Evolutionary conservation across 2,113 vertebrate genomes (phyloP), one percentile per base, ranked within the genome.

Genomic region (Menidia beryllina): DNA sequence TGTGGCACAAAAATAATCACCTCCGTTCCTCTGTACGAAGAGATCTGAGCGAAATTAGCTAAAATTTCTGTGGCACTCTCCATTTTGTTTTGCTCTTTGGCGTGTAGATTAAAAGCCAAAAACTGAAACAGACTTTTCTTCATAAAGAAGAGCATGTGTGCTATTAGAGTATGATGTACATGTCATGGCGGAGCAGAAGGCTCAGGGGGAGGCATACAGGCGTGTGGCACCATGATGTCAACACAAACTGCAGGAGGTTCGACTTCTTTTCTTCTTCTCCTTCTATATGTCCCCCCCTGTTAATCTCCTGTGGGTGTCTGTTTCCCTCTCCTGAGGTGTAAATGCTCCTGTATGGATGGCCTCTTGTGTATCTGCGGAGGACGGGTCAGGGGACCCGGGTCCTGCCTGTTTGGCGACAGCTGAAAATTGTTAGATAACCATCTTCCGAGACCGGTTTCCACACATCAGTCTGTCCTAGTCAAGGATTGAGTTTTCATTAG

Each of bases 291-390:
- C 20, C 26, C 21, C 13, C 53, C 52, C 23, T 36, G 20, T 38
- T 27, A 2, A 11, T 57, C 36, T 19, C 23, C 49, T 50, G 19
- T 58, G 54, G n/a, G 50, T 36, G 47, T 52, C 57, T 66, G 25
- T 34, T 53, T 52, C 48, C 15, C 13, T 62, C 50, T 38, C 19
- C 38, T 34, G 34, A 43, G 39, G 59, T 61, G 26, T 63, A 27
- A 72, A 72, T 17, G 41, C 5, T 17, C 21, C 34, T 36, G 43
- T 36, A 43, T 53, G 57, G 51, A 43, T 30, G 7, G 24, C 55
- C 36, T 53, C 27, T 53, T 45, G 57, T 51, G 51, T 27, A 36
- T 51, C 57, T 50, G 15, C 45, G 17, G 15, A 19, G 47, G 38
- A 6, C 17, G 24, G 39, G 34, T 41, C 13, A 13, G 23, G 23